Evolutionary conservation across 1,140 invertebrate genomes (phyloP), one percentile per base, ranked within the genome.

Genomic region (Colletes latitarsis): DNA sequence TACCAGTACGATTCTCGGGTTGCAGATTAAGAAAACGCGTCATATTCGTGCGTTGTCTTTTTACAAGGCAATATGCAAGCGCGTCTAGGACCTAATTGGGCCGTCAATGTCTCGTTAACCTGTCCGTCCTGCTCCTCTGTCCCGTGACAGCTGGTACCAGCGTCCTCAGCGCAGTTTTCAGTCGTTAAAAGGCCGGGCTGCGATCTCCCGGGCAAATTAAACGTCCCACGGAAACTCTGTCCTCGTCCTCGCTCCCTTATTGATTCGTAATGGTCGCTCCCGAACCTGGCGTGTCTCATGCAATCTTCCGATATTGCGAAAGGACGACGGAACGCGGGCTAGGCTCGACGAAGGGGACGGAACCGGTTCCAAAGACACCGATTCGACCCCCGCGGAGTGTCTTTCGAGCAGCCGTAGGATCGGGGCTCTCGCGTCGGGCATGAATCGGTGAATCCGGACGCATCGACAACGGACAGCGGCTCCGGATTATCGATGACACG

Each of bases 21-120:
- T 9, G 43, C 43, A 6, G 43, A 46, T 46, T n/a, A n/a, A 21
- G 62, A 6, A 9, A 4, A n/a, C 6, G 1, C 39, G 9, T 72
- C 57, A 49, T 62, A 72, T 46, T 43, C 19, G 58, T 30, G 4
- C n/a, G 57, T n/a, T n/a, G 15, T 43, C 63, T 39, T 30, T 46
- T 43, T 30, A 19, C 63, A 17, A 55, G 21, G 39, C 12, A 46
- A 68, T 74, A 63, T 74, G 17, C 43, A 55, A 68, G 58, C 70
- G 53, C 74, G 82, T 82, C 82, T 88, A 84, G 83, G 73, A 84
- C 72, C 83, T 89, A 90, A 90, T 90, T 90, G 85, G 87, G 70
- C 83, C 82, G 87, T 90, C 89, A 88, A 77, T 83, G 87, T 88
- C 83, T 90, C 79, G 83, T 86, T 89, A 88, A 81, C 83, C 80